Base-by-base conservation (phyloP, 2,888 invertebrate species). In the Spatulosminthurus flaviceps region DNA sequence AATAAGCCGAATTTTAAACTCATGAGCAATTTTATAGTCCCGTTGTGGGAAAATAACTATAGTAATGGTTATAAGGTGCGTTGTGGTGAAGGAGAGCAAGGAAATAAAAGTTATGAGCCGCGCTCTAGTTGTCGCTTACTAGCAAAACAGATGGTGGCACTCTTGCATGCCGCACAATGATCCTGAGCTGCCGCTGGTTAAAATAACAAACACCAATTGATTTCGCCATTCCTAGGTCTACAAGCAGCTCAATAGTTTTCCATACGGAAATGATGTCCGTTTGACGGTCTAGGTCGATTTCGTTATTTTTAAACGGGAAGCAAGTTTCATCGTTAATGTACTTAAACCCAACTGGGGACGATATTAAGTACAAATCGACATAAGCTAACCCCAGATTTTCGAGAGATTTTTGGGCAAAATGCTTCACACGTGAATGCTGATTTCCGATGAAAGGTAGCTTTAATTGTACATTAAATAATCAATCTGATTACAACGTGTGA, bases 131-230 rank as follows among this genome's bases (percentile, higher is more conserved):
- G 41, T 28, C 29, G 77, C 90, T 81, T 86, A n/a, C n/a, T n/a
- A n/a, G 86, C 73, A 92, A 86, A 87, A 88, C 89, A 73, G 92
- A 90, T 43, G 92, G 94, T 81, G 90, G 90, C 79, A 93, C 89
- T 72, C 88, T 89, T 1, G 91, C 90, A 66, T 89, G 89, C 24
- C 90, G 88, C 29, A 92, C 86, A 77, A 96, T 88, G 76, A 92
- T 90, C 75, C 90, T 88, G 79, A 96, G 89, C 88, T 97, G 96
- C 22, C 89, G 89, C 34, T 88, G 89, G 87, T 93, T 95, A 87
- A 95, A 92, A 87, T 96, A 96, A 0, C 95, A 96, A 2, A 96
- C 87, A 0, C 96, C 96, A 85, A 96, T 94, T 16, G 94, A 90
- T 86, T 92, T 93, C 0, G 92, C 89, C 24, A 91, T 89, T 0